Evolutionary conservation across 2,888 invertebrate species (phyloP).

Genomic region (Pheosia gnoma): DNA sequence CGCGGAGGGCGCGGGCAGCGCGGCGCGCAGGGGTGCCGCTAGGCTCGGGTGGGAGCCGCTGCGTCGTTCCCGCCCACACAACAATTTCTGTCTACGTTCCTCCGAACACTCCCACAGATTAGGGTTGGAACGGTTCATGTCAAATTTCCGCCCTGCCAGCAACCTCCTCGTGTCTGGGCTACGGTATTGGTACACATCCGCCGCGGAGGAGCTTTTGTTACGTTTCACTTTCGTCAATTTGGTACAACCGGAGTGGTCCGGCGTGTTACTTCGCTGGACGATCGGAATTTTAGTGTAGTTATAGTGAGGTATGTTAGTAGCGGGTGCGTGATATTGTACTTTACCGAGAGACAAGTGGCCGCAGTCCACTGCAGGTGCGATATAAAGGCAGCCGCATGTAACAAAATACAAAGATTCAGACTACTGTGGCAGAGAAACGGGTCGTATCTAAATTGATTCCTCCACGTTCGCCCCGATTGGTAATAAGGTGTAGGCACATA

Average conservation of each 20-base stretch:
- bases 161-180: constrained; percentile 68
- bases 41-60: constrained; percentile 75
- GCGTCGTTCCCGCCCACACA: constrained; percentile 60
- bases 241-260: constrained; percentile 63
- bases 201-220: constrained; percentile 80
- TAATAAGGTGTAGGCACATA: constrained; percentile 21
- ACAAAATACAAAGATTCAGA: constrained; percentile 82
- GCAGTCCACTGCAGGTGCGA: constrained; percentile 87
- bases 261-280: constrained; percentile 66
- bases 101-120: constrained; percentile 72
- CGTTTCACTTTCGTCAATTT: constrained; percentile 72
- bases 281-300: constrained; percentile 71
- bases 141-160: constrained; percentile 68
- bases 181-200: constrained; percentile 68
- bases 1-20: constrained; percentile 41
- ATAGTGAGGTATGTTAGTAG: constrained; percentile 78
- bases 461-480: constrained; percentile 18
- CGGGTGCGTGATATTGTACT: constrained; percentile 87
- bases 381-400: constrained; percentile 84
- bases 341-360: constrained; percentile 87
- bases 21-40: constrained; percentile 46
- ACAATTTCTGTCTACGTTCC: constrained; percentile 55
- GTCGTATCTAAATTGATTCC: constrained; percentile 14
- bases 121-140: constrained; percentile 78
- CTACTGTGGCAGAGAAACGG: constrained; percentile 44